Conservation (phyloP, 1,140 invertebrate genomes). For the Metaphire vulgaris region DNA sequence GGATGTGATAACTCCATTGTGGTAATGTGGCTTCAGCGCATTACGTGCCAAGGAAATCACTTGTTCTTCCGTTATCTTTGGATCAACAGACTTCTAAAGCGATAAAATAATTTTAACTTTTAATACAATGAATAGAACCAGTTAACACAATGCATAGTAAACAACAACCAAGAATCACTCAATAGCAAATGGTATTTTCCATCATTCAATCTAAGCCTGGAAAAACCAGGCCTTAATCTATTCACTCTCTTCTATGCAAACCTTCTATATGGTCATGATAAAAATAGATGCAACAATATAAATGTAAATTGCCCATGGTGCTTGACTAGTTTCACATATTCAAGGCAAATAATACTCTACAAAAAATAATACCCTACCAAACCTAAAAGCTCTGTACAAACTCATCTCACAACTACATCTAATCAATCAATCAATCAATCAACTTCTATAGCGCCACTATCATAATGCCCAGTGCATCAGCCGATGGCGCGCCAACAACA, state of each 20-base stretch:
- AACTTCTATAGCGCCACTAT: too few species aligned
- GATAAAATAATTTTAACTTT: too few species aligned
- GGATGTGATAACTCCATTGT: neutral
- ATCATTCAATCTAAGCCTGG: neutral
- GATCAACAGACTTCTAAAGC: neutral
- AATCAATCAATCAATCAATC: neutral
- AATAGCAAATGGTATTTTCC: neutral
- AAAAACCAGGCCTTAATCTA: neutral
- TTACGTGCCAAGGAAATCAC: neutral
- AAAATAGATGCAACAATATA: too few species aligned
- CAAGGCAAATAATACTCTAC: too few species aligned
- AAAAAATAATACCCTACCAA: too few species aligned
- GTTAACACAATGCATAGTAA: neutral
- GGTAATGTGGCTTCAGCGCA: neutral
- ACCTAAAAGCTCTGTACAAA: neutral
- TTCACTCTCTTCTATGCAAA: too few species aligned
- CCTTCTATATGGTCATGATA: too few species aligned
- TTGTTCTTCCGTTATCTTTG: neutral
- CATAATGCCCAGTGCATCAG: too few species aligned
- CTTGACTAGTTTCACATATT: too few species aligned
- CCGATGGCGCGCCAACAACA: neutral
- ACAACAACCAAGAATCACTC: neutral
- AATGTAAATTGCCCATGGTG: too few species aligned
- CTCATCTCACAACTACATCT: neutral
- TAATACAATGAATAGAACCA: neutral